phyloP scores from a whole-genome alignment of 2,113 vertebrate species.

The Otis tarda region DNA sequence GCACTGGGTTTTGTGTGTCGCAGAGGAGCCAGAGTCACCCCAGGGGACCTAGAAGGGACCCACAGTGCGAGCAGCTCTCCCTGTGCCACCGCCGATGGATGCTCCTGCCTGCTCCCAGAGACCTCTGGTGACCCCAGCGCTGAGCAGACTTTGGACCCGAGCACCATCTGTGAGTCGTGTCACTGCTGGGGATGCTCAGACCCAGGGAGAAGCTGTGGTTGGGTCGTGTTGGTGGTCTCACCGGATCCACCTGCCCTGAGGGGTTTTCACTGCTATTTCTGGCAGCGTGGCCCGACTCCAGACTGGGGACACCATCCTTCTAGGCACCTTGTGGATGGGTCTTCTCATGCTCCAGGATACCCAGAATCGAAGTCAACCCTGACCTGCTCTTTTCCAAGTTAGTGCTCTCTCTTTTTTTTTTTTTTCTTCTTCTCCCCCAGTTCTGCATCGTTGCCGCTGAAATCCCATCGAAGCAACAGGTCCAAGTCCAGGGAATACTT shows the following conservation, averaged over 20 bases:
- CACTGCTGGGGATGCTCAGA: background rate
- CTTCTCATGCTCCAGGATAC: background rate
- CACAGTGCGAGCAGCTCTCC: background rate
- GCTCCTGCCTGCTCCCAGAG: background rate
- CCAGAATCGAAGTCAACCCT: too few species aligned
- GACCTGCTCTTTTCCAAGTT: background rate
- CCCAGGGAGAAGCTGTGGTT: background rate
- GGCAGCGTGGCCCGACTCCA: background rate
- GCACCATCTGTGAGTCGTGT: background rate
- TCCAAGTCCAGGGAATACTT: background rate
- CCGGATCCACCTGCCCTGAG: background rate
- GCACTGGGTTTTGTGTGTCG: accelerated
- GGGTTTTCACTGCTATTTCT: background rate
- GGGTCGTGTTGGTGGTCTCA: too few species aligned
- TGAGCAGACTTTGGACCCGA: background rate
- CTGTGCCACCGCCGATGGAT: background rate
- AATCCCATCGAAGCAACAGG: background rate
- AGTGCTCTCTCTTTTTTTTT: too few species aligned
- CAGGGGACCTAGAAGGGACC: too few species aligned
- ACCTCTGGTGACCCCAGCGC: background rate
- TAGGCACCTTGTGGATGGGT: background rate
- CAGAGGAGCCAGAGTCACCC: background rate
- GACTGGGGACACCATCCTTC: background rate
- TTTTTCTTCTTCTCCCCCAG: accelerated
- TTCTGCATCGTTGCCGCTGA: background rate